These are phyloP conservation scores for Merops nubicus DNA, from an alignment of 2,113 vertebrate species.

Conservation along the genomic window DNA sequence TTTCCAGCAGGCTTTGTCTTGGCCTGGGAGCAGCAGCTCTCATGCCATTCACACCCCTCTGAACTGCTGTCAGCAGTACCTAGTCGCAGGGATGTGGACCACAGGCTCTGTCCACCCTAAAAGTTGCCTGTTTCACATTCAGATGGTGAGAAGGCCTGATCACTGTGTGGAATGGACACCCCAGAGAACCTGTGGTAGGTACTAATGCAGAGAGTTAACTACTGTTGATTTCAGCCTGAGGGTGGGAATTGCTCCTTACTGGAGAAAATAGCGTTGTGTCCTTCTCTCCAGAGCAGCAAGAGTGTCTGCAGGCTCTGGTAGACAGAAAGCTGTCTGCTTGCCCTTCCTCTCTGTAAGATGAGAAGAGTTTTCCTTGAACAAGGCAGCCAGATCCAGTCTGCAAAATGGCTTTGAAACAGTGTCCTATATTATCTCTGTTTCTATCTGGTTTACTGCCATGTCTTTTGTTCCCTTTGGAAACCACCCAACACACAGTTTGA, in stretches of 20 bases:
- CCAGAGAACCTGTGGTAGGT: not conserved
- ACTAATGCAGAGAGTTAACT: not conserved
- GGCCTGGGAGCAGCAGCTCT: not conserved
- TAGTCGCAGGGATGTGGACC: not conserved
- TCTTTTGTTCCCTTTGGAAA: constrained; percentile 35
- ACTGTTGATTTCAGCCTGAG: not conserved
- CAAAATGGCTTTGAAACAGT: constrained; percentile 5
- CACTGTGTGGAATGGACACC: too few species aligned
- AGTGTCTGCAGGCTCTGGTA: not conserved
- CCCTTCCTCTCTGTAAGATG: not conserved
- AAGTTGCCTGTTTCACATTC: not conserved
- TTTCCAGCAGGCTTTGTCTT: not conserved
- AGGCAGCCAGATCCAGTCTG: not conserved
- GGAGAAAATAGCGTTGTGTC: not conserved
- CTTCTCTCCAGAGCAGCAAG: not conserved
- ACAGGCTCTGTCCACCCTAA: not conserved
- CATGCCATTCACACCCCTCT: not conserved
- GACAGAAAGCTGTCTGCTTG: not conserved
- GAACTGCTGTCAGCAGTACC: not conserved
- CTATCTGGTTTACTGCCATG: not conserved
- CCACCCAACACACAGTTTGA: not conserved
- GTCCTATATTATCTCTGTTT: not conserved
- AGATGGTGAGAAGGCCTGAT: rapidly evolving
- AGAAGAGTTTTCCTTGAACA: not conserved
- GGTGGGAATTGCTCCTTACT: not conserved